Evolutionary conservation across 2,797 vertebrate genomes (phyloP).

Genomic region (Bovichtus variegatus): DNA sequence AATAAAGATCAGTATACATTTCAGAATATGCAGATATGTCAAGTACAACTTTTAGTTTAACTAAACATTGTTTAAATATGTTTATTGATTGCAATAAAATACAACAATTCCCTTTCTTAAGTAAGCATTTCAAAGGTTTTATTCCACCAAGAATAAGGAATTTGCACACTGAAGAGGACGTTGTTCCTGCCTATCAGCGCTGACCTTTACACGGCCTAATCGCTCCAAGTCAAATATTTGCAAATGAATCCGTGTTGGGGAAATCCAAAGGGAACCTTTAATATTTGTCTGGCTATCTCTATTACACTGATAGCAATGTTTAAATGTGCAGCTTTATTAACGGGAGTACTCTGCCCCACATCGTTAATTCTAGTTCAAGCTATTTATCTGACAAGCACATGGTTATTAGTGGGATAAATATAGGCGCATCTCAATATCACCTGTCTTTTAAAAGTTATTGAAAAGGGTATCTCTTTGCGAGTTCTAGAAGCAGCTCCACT

Average conservation of each 20-base stretch:
- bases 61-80: no score
- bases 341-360: background rate
- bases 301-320: conserved; percentile 49
- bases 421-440: background rate
- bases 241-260: background rate
- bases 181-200: background rate
- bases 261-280: conserved; percentile 6
- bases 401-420: background rate
- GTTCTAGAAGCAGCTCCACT: background rate
- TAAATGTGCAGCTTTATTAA: conserved; percentile 20
- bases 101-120: background rate
- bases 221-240: conserved; percentile 62
- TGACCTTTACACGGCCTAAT: conserved; percentile 41
- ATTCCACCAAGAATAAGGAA: background rate
- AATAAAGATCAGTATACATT: background rate
- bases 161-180: background rate
- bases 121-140: background rate
- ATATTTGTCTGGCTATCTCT: conserved; percentile 16
- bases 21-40: background rate
- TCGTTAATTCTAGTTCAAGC: background rate
- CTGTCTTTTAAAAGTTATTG: background rate
- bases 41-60: background rate
- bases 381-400: background rate
- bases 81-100: no score
- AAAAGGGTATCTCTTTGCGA: background rate